Base-by-base conservation (phyloP, 2,888 invertebrate genomes). In the Apamea monoglypha region DNA sequence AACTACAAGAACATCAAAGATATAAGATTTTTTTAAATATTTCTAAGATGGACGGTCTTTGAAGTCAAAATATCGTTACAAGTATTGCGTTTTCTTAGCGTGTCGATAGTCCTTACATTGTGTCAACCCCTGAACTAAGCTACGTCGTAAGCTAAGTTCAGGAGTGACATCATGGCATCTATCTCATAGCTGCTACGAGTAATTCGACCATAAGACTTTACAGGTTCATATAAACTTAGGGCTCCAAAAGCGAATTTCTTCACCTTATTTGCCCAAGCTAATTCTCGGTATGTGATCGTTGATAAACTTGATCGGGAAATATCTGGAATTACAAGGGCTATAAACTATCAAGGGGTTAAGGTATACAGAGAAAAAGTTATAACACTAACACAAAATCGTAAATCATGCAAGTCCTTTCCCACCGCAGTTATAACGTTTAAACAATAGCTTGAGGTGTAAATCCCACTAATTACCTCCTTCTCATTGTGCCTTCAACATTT, bases 271-370 rank as follows among this genome's bases (percentile, higher is more conserved):
- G 21, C 64, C 29, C 25, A 16, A 47, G 32, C 18, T 25, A 59
- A 36, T 72, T 61, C 72, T 66, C 16, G 25, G 59, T 73, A 82
- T 78, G 47, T 67, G 25, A 25, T 40, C 36, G 32, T 78, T 32
- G 68, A 69, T 73, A 59, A 78, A 73, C 32, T 61, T 53, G 5
- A 53, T 53, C 29, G 53, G 14, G 47, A 63, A 59, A 63, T 16
- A 32, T 32, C 44, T 59, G 29, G 32, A 25, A 36, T 74, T 40
- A 50, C 14, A 50, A 21, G 29, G 16, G 16, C 14, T 40, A 18
- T 63, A 61, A 61, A 21, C 44, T 47, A 29, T 0, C 2, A 36
- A 36, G 29, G 18, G 40, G n/a, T 61, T 5, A 21, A 69, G 64
- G 67, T 61, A 16, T 18, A 16, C 29, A 47, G 10, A 10, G 12